Evolutionary conservation across 2,888 invertebrate species (phyloP).

Genomic region (Andrena minutula): DNA sequence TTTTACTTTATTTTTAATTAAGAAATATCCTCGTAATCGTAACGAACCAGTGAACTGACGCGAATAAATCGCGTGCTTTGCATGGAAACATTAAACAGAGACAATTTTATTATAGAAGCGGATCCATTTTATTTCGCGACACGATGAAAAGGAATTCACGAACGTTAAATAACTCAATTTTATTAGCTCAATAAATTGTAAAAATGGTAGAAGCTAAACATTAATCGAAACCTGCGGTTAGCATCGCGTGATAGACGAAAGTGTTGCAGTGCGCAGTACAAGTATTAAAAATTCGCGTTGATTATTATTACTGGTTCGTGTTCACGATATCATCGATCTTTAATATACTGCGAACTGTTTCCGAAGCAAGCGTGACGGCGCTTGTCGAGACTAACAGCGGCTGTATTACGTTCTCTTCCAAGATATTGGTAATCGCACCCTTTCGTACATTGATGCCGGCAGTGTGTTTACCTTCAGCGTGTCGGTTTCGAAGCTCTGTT

Average conservation of each 20-base stretch:
- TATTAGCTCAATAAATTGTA: conserved; percentile 39
- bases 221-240: conserved; percentile 10
- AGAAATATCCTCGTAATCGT: not conserved
- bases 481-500: conserved; percentile 97
- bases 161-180: conserved; percentile 28
- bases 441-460: conserved; percentile 98
- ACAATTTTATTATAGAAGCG: conserved; percentile 21
- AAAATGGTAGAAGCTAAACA: conserved; percentile 42
- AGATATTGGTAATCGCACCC: conserved; percentile 98
- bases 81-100: conserved; percentile 3
- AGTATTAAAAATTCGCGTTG: conserved; percentile 12
- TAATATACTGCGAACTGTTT: conserved; percentile 98
- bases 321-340: conserved; percentile 99
- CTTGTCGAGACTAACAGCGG: conserved; percentile 97
- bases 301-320: conserved; percentile 80
- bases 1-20: conserved; percentile 58
- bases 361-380: conserved; percentile 97
- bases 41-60: not conserved
- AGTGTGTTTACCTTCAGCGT: conserved; percentile 93
- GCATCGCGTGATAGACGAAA: conserved; percentile 15
- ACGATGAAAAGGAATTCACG: not conserved
- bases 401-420: conserved; percentile 98
- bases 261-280: conserved; percentile 7
- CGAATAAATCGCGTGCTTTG: not conserved
- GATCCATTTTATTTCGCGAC: conserved; percentile 43